phyloP scores from a whole-genome alignment of 2,113 vertebrate genomes.

The Xyliphius kryptos region DNA sequence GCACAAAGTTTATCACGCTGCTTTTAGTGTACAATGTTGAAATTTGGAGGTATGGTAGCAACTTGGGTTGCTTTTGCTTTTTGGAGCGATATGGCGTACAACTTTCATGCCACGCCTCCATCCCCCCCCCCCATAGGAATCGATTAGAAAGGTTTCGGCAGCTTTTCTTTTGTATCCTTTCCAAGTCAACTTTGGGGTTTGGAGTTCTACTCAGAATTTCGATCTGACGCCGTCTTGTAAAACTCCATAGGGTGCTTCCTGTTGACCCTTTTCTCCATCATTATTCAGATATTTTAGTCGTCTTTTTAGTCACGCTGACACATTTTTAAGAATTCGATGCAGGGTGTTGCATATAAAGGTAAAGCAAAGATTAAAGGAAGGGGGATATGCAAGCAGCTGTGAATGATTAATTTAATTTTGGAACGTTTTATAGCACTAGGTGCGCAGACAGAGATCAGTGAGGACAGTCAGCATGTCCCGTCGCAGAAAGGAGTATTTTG shows the following conservation, averaged over 20 bases:
- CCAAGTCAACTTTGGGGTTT: no score
- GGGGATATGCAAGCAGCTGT: conserved; percentile 31
- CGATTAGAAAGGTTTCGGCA: no score
- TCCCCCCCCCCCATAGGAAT: no score
- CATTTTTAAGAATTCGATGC: conserved; percentile 39
- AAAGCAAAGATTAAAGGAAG: conserved; percentile 48
- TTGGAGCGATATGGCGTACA: no score
- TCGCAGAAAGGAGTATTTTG: conserved; percentile 16
- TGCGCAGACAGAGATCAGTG: conserved; percentile 51
- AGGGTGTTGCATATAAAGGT: conserved; percentile 39
- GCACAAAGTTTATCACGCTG: no score
- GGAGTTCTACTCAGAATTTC: conserved; percentile 2
- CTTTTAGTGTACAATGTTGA: no score
- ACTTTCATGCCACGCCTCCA: no score
- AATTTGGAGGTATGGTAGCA: no score
- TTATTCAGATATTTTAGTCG: conserved; percentile 30
- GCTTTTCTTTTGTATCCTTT: no score
- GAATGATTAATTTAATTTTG: conserved; percentile 61
- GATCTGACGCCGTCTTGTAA: no score
- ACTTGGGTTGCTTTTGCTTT: no score
- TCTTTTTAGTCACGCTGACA: conserved; percentile 34
- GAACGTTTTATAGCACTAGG: conserved; percentile 42
- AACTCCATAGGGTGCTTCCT: not conserved
- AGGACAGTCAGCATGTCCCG: conserved; percentile 51
- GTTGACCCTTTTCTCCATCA: conserved; percentile 12